These are phyloP conservation scores for Helarctos malayanus DNA, from an alignment of 2,797 vertebrate genomes.

Conservation along the genomic window DNA sequence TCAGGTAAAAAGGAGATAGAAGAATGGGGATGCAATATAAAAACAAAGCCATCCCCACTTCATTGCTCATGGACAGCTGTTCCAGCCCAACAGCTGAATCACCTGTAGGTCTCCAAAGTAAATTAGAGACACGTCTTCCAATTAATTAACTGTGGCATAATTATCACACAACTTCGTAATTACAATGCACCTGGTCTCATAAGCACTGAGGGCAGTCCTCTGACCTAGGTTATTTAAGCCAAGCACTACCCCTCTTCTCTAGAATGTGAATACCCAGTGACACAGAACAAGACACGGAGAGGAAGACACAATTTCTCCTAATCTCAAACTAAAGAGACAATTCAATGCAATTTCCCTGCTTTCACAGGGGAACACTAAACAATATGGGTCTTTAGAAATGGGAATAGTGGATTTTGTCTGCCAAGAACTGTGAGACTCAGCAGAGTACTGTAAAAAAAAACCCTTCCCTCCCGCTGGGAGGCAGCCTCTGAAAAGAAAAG, in stretches of 20 bases:
- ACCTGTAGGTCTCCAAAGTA: slow-evolving; percentile 62
- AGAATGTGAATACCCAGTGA: not conserved
- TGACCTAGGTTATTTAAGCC: not conserved
- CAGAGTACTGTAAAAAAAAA: not conserved
- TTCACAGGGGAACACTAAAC: slow-evolving; percentile 7
- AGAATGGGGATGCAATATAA: slow-evolving; percentile 30
- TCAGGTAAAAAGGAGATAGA: not conserved
- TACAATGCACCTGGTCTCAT: slow-evolving; percentile 43
- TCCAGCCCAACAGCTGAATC: slow-evolving; percentile 45
- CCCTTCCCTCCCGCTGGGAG: not conserved
- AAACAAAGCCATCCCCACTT: not conserved
- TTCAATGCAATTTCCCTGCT: not conserved
- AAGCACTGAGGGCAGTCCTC: slow-evolving; percentile 13
- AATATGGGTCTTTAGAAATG: slow-evolving; percentile 7
- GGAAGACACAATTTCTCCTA: not conserved
- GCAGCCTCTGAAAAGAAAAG: not conserved
- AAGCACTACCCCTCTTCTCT: not conserved
- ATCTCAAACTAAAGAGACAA: slow-evolving; percentile 43
- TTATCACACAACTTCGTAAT: slow-evolving; percentile 74
- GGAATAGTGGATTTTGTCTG: slow-evolving; percentile 31
- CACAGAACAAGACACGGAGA: not conserved
- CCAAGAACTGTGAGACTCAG: slow-evolving; percentile 20
- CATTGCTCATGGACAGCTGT: not conserved
- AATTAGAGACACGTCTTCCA: slow-evolving; percentile 75
- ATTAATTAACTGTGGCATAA: slow-evolving; percentile 77